These are phyloP conservation scores for Aurelia aurita DNA, from an alignment of 30 jellyfish, hydroid and myxozoan species.

Conservation along the genomic window DNA sequence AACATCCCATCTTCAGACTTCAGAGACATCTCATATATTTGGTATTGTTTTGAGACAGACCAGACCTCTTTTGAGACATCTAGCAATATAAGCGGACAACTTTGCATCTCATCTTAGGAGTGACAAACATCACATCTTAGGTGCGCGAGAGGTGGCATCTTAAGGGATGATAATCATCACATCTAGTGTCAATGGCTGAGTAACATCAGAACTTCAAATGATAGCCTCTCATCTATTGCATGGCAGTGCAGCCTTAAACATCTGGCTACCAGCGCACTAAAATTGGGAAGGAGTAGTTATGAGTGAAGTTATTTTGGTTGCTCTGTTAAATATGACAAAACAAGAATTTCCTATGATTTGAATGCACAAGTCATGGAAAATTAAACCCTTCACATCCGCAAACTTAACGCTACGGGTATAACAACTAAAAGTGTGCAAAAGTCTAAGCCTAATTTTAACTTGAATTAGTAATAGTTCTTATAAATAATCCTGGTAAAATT, in stretches of 20 bases:
- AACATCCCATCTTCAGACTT: no score
- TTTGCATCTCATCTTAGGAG: neutral
- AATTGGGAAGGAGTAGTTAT: conserved; percentile 64
- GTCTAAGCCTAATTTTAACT: no score
- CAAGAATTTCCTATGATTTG: neutral
- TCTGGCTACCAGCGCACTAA: conserved; percentile 64
- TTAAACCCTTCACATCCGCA: no score
- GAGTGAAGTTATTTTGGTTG: conserved; percentile 8
- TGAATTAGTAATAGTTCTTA: no score
- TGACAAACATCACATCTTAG: conserved; percentile 14
- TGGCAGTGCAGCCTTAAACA: conserved; percentile 49
- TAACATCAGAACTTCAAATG: conserved; percentile 62
- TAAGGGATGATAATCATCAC: conserved; percentile 25
- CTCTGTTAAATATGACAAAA: no score
- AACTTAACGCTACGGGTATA: no score
- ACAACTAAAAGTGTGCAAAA: no score
- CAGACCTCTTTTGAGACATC: conserved; percentile 5
- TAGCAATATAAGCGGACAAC: conserved; percentile 3
- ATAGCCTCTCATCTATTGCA: conserved; percentile 69
- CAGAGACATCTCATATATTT: no score
- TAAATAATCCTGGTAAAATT: no score
- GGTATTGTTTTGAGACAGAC: neutral
- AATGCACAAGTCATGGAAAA: neutral
- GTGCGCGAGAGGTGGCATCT: conserved; percentile 31
- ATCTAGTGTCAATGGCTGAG: conserved; percentile 47